Base-by-base conservation (phyloP, 2,888 invertebrate genomes). In the Catocala sponsa region DNA sequence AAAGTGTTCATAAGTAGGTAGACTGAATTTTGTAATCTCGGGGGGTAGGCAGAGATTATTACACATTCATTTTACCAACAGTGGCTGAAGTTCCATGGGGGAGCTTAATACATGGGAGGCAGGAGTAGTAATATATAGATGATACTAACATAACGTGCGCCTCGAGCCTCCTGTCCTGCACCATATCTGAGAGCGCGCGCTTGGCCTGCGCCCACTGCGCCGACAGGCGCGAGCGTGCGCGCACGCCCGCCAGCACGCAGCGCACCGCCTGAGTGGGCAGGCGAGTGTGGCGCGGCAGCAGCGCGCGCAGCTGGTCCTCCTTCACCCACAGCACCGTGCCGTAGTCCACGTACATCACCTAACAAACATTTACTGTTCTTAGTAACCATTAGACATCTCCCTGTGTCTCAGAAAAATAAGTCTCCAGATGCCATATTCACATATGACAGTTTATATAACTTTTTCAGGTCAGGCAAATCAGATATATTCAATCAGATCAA, bases 261-360 rank as follows among this genome's bases (percentile, higher is more conserved):
- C 88, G 89, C 38, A 96, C 78, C 0, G 96, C 96, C 83, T 96
- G 96, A 58, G 90, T 89, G 0, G 96, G 95, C 58, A 96, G 82
- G 41, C 72, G 57, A 81, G 91, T 86, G 76, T 95, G 95, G 4
- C 94, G 94, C 6, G 91, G 85, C 63, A 95, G 95, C 41, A 96
- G 91, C 10, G 86, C 84, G 70, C 95, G 95, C 6, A 96, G 90
- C 67, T 94, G 91, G 63, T 84, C 85, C 50, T 91, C 90, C 50
- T 91, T 87, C 43, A 96, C 95, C 70, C 91, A 92, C 2, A 95
- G 88, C 7, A 88, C 88, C 74, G 96, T 96, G 70, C 97, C 97
- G 88, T 96, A 97, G 92, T 97, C 97, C 9, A 97, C 90, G 83
- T 96, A 97, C 67, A 94, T 90, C n/a, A 97, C 95, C 94, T 94